A percentile compares a stretch with the other conserved stretches of the same genome.
phyloP scores from a whole-genome alignment of 2,113 vertebrate species.

The Dasyprocta punctata region DNA sequence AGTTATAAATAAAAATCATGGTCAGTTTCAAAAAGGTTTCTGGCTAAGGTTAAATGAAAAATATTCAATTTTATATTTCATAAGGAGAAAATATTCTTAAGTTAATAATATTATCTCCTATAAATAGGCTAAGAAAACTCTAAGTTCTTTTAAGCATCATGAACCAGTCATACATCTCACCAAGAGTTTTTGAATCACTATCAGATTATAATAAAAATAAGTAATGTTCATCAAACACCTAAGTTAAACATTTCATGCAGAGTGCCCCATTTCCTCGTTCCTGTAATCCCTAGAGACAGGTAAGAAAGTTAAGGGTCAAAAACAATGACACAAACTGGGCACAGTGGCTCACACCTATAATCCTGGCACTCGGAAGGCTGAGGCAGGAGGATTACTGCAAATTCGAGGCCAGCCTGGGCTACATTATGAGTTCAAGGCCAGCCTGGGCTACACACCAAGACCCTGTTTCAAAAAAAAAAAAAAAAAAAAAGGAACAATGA shows the following conservation, averaged over 20 bases:
- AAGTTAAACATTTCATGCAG: not conserved
- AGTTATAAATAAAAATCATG: constrained; percentile 38
- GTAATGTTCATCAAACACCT: not conserved
- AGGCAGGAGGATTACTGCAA: not conserved
- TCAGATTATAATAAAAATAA: constrained; percentile 21
- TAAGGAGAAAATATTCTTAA: constrained; percentile 17
- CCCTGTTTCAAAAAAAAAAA: too few species aligned
- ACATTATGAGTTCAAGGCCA: not conserved
- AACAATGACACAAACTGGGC: not conserved
- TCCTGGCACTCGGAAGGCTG: not conserved
- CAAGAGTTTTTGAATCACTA: constrained; percentile 20
- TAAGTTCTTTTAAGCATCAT: constrained; percentile 38
- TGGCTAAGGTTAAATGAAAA: constrained; percentile 42
- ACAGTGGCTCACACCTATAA: not conserved
- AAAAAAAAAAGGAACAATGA: not conserved
- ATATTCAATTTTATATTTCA: not conserved
- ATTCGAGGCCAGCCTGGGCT: not conserved
- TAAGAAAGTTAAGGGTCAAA: not conserved
- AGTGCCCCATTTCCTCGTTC: too few species aligned
- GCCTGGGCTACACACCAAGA: not conserved
- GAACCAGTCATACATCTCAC: not conserved
- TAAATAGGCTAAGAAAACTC: constrained; percentile 9
- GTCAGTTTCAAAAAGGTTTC: constrained; percentile 39
- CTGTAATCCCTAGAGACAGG: not conserved
- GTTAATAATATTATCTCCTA: constrained; percentile 51